A percentile compares a stretch with the other conserved stretches of the same genome.
Evolutionary conservation across 53 echinoderm and acorn worm species (phyloP).

Genomic region (Temnopleurus reevesii): DNA sequence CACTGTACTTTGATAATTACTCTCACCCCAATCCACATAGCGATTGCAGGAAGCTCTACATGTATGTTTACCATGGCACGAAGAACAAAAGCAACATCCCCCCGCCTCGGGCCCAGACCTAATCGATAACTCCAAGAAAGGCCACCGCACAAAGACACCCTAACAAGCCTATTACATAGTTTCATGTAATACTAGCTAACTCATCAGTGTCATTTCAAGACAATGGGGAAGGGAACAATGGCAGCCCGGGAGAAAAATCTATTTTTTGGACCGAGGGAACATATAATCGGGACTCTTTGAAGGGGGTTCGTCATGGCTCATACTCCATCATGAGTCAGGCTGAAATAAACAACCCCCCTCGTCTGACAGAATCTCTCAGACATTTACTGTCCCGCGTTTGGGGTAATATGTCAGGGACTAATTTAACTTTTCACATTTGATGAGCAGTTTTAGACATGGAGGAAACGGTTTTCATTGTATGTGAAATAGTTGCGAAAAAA

Average conservation of each 20-base stretch:
- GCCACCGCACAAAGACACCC: not conserved
- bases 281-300: not conserved
- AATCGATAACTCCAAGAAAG: not conserved
- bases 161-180: constrained; percentile 36
- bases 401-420: too few species aligned
- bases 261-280: not conserved
- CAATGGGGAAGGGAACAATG: not conserved
- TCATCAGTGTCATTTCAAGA: not conserved
- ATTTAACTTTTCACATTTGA: too few species aligned
- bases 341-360: constrained; percentile 13
- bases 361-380: not conserved
- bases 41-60: too few species aligned
- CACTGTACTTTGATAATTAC: too few species aligned
- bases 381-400: not conserved
- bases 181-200: constrained; percentile 28
- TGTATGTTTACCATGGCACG: not conserved
- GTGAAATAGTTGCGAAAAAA: too few species aligned
- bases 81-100: not conserved
- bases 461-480: too few species aligned
- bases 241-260: not conserved
- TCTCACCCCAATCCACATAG: too few species aligned
- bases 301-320: not conserved
- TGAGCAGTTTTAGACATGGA: too few species aligned
- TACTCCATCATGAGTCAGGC: not conserved
- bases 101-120: not conserved